Evolutionary conservation across 1,140 invertebrate species (phyloP), one percentile per base, ranked within the genome.

Genomic region (Yoshiicerus persimilis): DNA sequence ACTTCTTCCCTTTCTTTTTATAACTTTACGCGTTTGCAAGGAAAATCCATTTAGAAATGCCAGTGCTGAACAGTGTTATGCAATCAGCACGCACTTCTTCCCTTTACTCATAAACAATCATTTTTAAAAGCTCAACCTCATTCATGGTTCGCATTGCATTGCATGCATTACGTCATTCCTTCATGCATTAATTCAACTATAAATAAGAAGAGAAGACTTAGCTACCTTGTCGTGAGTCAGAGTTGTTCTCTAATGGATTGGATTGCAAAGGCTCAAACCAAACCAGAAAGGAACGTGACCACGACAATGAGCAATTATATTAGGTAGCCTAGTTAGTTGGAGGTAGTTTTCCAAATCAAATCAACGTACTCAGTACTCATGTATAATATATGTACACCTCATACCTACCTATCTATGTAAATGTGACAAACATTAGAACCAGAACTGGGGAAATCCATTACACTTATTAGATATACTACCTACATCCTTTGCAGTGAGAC

Each of bases 131-230:
- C 23, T 80, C 6, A 80, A 36, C 34, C 70, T 34, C 34, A 38
- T 36, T 36, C 75, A 80, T 38, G 75, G 16, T 80, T 80, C 47
- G 47, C n/a, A 56, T 56, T n/a, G 30, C 75, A 36, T 70, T n/a
- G 30, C 75, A 36, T 70, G 20, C 20, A 38, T 80, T 80, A 80
- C 75, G 32, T 36, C 34, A 80, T 80, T 80, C 75, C 32, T 38
- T 80, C 75, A 34, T 38, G 75, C 75, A 80, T 80, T 80, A 80
- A 80, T 80, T 80, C 75, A 80, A 9, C 75, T 80, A 80, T 80
- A 80, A 34, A 80, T 38, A 80, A 38, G 66, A 30, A 70, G 25
- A 8, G 25, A 70, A 13, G 10, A 30, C 23, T 27, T 13, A 32
- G 10, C 1, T 32, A 30, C 66, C 25, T 70, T 27, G 30, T 70